phyloP scores from a whole-genome alignment of 2,888 invertebrate species.

The Phorcus lineatus region DNA sequence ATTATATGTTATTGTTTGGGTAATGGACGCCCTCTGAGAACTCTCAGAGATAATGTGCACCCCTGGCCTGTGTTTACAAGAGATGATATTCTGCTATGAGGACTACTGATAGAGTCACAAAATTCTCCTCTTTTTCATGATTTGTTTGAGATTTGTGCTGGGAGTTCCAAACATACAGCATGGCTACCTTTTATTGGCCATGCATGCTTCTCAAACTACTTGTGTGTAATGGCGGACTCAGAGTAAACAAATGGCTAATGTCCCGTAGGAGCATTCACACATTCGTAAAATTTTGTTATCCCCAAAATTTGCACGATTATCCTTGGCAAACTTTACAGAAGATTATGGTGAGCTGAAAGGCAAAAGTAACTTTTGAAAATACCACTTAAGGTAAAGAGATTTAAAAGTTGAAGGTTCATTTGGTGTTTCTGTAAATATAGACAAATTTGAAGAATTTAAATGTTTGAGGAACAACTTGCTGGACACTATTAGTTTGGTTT shows the following conservation, averaged over 20 bases:
- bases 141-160: background rate
- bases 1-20: background rate
- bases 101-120: background rate
- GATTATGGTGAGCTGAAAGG: background rate
- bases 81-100: background rate
- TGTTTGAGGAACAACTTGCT: background rate
- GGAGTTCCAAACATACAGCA: background rate
- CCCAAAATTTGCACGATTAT: background rate
- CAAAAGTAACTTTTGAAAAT: background rate
- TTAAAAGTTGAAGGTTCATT: background rate
- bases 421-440: background rate
- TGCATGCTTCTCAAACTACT: background rate
- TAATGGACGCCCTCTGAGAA: background rate
- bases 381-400: background rate
- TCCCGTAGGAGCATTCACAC: background rate
- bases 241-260: background rate
- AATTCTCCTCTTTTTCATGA: background rate
- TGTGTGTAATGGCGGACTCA: background rate
- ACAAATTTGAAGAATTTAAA: background rate
- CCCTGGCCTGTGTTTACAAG: background rate
- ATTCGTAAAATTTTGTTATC: slow-evolving; percentile 7
- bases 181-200: background rate
- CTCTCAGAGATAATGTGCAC: background rate
- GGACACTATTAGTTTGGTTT: background rate
- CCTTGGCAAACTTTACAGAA: background rate